Conservation (phyloP, 1,140 invertebrate genomes). For the Drosophila sechellia region DNA sequence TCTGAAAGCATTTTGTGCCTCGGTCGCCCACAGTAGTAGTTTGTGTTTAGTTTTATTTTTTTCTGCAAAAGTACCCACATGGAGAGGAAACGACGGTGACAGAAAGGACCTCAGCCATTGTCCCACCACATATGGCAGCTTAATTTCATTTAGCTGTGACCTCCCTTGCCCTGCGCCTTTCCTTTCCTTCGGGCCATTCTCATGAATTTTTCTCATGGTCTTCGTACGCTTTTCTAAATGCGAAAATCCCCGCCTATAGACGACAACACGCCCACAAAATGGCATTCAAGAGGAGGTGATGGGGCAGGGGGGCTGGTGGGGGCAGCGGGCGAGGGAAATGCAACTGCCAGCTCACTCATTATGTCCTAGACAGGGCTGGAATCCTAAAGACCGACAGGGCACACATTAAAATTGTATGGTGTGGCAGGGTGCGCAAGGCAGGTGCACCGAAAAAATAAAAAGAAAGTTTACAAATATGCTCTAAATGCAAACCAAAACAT, state of each 20-base stretch:
- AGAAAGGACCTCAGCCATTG: slow-evolving; percentile 15
- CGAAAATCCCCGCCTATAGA: slow-evolving; percentile 36
- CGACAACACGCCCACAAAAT: slow-evolving; percentile 46
- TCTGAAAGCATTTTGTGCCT: slow-evolving; percentile 19
- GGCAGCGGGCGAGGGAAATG: slow-evolving; percentile 1
- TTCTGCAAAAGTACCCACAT: neutral
- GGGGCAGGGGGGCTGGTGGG: neutral
- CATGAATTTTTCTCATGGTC: slow-evolving; percentile 55
- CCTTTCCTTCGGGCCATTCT: slow-evolving; percentile 13
- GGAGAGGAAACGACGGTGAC: neutral
- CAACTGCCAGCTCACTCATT: slow-evolving; percentile 53
- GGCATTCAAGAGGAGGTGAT: slow-evolving; percentile 26
- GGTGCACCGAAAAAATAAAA: slow-evolving; percentile 4
- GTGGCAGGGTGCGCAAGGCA: slow-evolving; percentile 8
- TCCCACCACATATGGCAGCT: slow-evolving; percentile 42
- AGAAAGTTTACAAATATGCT: neutral
- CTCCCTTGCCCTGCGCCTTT: neutral
- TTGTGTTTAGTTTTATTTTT: slow-evolving; percentile 16
- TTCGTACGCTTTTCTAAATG: slow-evolving; percentile 43
- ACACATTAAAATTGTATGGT: slow-evolving; percentile 54
- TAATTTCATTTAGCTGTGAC: slow-evolving; percentile 49
- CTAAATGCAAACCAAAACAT: neutral
- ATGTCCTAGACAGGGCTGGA: slow-evolving; percentile 53
- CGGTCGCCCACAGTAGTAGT: slow-evolving; percentile 15
- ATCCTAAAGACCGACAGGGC: slow-evolving; percentile 40